Base-by-base conservation (phyloP, 2,113 vertebrate species). In the Sylvilagus bachmani region DNA sequence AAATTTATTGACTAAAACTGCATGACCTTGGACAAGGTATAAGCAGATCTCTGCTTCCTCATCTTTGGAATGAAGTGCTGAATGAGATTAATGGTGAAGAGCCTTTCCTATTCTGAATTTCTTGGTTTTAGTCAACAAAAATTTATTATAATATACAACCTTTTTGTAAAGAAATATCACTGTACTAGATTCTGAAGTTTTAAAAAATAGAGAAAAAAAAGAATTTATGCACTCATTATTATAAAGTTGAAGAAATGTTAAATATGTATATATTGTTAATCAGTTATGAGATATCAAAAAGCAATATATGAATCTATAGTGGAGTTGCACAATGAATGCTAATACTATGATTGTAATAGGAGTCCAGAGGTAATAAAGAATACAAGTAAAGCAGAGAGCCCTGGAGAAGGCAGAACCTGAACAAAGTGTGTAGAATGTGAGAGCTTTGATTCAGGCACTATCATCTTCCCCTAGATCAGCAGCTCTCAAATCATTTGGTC, bases 201-300 rank as follows among this genome's bases (percentile, higher is more conserved):
- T 12, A 61, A 82, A 84, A 83, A 67, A 25, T 8, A 55, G 11
- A 74, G 1, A 70, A 1, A 58, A 94, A 94, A 80, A 74, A 78
- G 21, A 62, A 58, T 71, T 75, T 25, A 73, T 78, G 13, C 71
- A 22, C 69, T 81, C 62, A 82, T 36, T 36, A 87, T 22, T 89
- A 14, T 55, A 10, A 53, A 86, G 58, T 36, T 91, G 36, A 85
- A 83, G 58, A 87, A 92, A 84, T 70, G 79, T 49, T 25, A 91
- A 95, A 70, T 12, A 67, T 53, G 64, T 44, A 44, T 36, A 67
- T 10, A 51, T 19, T 19, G 33, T 49, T 44, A 24, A 77, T 62
- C 6, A 79, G n/a, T 81, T 74, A 93, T 75, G 51, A 81, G 44
- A 78, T 73, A 27, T 11, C 14, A 81, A 24, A 89, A 79, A 73